Conservation (phyloP, 2,113 vertebrate species). For the Syngnathus scovelli region DNA sequence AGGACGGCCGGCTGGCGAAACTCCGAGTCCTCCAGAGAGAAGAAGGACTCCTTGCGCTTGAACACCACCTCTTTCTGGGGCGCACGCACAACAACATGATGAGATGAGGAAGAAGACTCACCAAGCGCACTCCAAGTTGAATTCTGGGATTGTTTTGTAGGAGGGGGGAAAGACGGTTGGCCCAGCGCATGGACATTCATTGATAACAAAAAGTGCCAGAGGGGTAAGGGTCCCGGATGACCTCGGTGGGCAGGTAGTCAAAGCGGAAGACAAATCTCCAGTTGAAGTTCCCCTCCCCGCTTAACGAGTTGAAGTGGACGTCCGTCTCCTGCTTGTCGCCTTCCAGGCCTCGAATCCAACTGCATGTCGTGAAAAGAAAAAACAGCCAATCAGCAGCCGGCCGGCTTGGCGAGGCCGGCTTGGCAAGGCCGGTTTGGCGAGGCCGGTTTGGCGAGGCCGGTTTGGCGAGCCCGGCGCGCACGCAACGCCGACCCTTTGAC, state of each 20-base stretch:
- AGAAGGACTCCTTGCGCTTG: constrained; percentile 84
- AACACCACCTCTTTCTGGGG: constrained; percentile 80
- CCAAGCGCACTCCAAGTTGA: no score
- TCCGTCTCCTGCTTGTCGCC: constrained; percentile 89
- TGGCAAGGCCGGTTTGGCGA: no score
- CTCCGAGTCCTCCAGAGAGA: constrained; percentile 83
- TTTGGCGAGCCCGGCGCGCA: not conserved
- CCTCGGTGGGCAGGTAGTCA: constrained; percentile 85
- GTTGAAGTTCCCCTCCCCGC: constrained; percentile 94
- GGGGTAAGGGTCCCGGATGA: not conserved
- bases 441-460: no score
- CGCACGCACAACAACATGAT: not conserved
- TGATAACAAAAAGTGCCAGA: not conserved
- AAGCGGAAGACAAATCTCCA: constrained; percentile 91
- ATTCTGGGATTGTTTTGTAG: no score
- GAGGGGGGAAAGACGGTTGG: no score
- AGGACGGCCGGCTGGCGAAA: constrained; percentile 83
- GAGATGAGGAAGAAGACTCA: no score
- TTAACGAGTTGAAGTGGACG: constrained; percentile 92
- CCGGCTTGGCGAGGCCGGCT: no score
- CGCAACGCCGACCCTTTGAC: constrained; percentile 79
- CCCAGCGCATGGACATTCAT: no score
- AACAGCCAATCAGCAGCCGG: not conserved
- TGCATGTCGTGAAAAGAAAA: constrained; percentile 44
- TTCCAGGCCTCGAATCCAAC: constrained; percentile 90